A percentile compares a stretch with the other conserved stretches of the same genome.
Conservation (phyloP, 2,797 vertebrate genomes). For the Arnoldichthys spilopterus region DNA sequence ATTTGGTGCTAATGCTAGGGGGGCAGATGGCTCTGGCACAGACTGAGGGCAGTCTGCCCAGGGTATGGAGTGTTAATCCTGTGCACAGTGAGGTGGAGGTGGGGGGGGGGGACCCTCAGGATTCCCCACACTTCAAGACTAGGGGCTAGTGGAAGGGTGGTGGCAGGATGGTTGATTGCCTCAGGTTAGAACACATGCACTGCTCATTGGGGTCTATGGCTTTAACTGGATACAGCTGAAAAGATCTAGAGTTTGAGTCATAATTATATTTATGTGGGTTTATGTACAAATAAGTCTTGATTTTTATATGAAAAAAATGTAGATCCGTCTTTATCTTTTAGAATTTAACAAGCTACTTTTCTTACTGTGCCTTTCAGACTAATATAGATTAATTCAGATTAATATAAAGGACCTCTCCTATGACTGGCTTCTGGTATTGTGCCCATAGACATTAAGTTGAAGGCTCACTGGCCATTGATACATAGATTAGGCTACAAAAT, state of each 20-base stretch:
- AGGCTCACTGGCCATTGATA: no score
- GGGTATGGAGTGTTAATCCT: conserved; percentile 36
- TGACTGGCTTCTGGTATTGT: no score
- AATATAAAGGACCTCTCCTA: no score
- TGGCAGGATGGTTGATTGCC: not conserved
- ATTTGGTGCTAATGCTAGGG: conserved; percentile 15
- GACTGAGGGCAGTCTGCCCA: conserved; percentile 35
- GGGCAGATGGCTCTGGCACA: conserved; percentile 45
- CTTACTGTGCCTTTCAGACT: no score
- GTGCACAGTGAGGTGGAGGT: conserved; percentile 1
- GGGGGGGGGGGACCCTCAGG: conserved; percentile 1
- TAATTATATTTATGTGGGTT: no score
- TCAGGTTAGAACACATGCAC: not conserved
- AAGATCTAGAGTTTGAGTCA: no score
- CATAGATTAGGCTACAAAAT: no score
- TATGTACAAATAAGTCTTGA: no score
- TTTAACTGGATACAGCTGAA: not conserved
- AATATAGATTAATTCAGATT: no score
- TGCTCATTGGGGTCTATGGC: not conserved
- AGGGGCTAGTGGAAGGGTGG: conserved; percentile 10
- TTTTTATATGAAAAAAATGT: no score
- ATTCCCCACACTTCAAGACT: not conserved
- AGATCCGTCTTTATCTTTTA: not conserved
- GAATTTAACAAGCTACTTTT: not conserved
- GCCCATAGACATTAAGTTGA: no score